Conservation (phyloP, 2,888 invertebrate genomes). For the Agriotes lineatus region DNA sequence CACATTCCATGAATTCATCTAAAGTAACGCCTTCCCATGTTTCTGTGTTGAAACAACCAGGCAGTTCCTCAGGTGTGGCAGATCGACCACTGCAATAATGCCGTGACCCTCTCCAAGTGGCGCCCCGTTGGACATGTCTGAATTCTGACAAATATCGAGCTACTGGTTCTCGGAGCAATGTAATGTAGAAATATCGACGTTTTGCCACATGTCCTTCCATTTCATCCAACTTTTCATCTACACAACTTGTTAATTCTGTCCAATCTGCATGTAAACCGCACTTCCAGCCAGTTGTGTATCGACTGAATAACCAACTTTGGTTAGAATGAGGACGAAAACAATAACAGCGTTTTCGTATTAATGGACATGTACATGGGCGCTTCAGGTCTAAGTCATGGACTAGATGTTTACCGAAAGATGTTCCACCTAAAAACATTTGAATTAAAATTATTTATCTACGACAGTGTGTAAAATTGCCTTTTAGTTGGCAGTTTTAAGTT, state of each 20-base stretch:
- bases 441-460: no score
- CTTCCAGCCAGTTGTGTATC: conserved; percentile 97
- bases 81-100: conserved; percentile 82
- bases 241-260: conserved; percentile 95
- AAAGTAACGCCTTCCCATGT: conserved; percentile 92
- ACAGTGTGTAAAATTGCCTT: no score
- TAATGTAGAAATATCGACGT: conserved; percentile 92
- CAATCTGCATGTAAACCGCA: conserved; percentile 99
- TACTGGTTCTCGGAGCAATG: conserved; percentile 93
- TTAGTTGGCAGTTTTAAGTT: no score
- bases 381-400: conserved; percentile 94
- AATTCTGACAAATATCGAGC: conserved; percentile 95
- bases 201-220: conserved; percentile 78
- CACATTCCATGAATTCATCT: conserved; percentile 91
- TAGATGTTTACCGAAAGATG: conserved; percentile 95
- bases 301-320: conserved; percentile 97
- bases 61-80: conserved; percentile 86
- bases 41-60: conserved; percentile 81
- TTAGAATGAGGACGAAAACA: conserved; percentile 93
- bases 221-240: conserved; percentile 90
- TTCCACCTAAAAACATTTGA: conserved; percentile 80
- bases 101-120: conserved; percentile 91
- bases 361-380: conserved; percentile 94
- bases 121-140: conserved; percentile 95
- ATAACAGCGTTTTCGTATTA: conserved; percentile 89